A percentile compares a stretch with the other conserved stretches of the same genome.
Conservation (phyloP, 2,113 vertebrate genomes). For the Oreocharis arfaki region DNA sequence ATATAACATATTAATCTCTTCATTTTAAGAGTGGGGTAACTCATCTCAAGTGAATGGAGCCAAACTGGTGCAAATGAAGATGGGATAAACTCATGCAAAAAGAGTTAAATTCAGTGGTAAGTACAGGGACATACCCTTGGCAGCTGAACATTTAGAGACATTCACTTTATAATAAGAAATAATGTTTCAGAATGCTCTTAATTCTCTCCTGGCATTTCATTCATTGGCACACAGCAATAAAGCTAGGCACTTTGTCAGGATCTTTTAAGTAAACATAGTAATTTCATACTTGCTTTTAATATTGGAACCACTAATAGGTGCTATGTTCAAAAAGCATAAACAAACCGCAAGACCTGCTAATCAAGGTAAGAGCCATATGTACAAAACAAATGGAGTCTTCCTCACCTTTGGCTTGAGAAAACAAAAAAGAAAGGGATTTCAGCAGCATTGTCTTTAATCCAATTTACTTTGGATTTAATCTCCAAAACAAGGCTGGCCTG, state of each 20-base stretch:
- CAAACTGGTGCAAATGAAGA: background rate
- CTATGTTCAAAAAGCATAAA: conserved; percentile 45
- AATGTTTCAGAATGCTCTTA: background rate
- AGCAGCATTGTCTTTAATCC: conserved; percentile 76
- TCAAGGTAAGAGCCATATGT: conserved; percentile 67
- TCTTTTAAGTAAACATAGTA: background rate
- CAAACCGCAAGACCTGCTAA: conserved; percentile 39
- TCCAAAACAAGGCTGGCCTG: conserved; percentile 78
- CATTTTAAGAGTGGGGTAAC: background rate
- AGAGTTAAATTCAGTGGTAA: background rate
- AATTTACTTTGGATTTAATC: conserved; percentile 81
- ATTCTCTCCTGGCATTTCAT: background rate
- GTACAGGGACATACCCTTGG: background rate
- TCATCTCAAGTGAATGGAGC: background rate
- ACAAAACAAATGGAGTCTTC: conserved; percentile 70
- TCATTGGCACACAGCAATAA: background rate
- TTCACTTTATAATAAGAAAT: background rate
- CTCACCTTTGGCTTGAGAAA: conserved; percentile 68
- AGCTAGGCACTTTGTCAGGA: background rate
- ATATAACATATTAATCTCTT: background rate
- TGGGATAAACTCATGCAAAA: background rate
- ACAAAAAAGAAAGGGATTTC: conserved; percentile 64
- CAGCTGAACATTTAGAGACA: background rate
- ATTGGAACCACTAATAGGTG: background rate
- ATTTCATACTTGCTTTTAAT: conserved; percentile 21